Evolutionary conservation across 2,888 invertebrate genomes (phyloP).

Genomic region (Leptopterna dolabrata): DNA sequence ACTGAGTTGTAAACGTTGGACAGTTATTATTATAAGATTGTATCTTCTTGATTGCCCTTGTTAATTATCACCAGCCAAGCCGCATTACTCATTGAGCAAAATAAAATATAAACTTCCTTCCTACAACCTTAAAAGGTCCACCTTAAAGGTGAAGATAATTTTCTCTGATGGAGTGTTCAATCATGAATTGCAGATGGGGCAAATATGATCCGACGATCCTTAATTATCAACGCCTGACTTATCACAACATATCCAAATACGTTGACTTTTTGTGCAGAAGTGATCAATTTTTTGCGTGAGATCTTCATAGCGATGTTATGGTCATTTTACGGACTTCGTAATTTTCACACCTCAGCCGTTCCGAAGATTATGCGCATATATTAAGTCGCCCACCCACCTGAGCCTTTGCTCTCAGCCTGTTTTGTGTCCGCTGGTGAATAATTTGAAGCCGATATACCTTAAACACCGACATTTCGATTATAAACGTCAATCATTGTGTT

Average conservation of each 20-base stretch:
- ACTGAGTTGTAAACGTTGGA: neutral
- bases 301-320: constrained; percentile 6
- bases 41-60: neutral
- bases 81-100: neutral
- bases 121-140: neutral
- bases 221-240: neutral
- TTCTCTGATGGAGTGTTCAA: neutral
- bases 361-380: constrained; percentile 42
- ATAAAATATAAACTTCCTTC: neutral
- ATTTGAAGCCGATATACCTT: neutral
- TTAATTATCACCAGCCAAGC: neutral
- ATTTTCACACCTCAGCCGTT: constrained; percentile 44
- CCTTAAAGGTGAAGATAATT: neutral
- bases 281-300: neutral
- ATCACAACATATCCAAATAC: neutral
- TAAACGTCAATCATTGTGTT: neutral
- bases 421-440: neutral
- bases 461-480: neutral
- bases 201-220: neutral
- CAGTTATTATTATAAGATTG: neutral
- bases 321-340: constrained; percentile 3
- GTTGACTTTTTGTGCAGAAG: neutral
- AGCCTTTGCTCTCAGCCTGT: neutral
- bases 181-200: constrained; percentile 19
- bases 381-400: constrained; percentile 28